These are phyloP conservation scores for Bubo blakistoni DNA, from an alignment of 2,113 vertebrate genomes.

Conservation along the genomic window DNA sequence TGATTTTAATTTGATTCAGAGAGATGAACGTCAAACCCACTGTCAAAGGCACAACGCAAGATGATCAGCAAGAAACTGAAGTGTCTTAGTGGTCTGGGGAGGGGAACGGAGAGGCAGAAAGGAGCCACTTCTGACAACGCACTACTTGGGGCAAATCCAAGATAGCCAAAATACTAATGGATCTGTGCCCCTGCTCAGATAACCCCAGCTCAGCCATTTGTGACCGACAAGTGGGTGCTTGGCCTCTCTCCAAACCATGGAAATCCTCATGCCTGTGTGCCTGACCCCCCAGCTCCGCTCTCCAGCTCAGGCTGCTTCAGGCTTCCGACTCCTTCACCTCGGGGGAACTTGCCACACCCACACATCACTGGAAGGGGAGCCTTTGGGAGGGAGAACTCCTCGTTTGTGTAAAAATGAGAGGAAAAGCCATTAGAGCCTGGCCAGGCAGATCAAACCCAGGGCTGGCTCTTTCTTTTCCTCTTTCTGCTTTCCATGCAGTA, in stretches of 20 bases:
- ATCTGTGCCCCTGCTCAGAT: not conserved
- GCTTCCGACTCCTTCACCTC: not conserved
- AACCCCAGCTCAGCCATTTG: not conserved
- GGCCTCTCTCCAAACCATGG: not conserved
- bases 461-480: not conserved
- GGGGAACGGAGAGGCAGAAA: not conserved
- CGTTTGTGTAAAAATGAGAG: not conserved
- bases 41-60: not conserved
- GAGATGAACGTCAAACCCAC: not conserved
- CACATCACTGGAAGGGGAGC: not conserved
- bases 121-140: not conserved
- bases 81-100: not conserved
- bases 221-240: fast-evolving
- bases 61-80: not conserved
- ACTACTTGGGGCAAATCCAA: not conserved
- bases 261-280: fast-evolving
- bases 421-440: not conserved
- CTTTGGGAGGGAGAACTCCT: not conserved
- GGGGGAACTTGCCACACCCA: fast-evolving
- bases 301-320: not conserved
- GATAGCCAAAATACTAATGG: not conserved
- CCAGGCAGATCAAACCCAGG: not conserved
- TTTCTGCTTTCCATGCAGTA: not conserved
- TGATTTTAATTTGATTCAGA: not conserved
- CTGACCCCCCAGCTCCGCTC: not conserved